phyloP scores from a whole-genome alignment of 2,888 invertebrate species.

The Miltochrista miniata region DNA sequence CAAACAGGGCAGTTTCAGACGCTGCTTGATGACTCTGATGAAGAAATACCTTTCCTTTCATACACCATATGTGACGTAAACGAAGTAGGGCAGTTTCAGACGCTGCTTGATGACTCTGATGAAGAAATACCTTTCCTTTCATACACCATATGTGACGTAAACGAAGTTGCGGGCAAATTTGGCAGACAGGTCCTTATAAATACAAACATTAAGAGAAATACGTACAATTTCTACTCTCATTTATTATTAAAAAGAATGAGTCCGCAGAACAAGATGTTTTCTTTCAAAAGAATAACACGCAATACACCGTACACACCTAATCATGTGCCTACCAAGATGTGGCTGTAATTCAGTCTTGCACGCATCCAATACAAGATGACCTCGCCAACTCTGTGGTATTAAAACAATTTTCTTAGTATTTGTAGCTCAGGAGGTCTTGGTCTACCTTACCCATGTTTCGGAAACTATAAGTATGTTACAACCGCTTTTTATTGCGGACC shows the following conservation, averaged over 20 bases:
- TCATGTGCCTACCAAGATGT: conserved; percentile 42
- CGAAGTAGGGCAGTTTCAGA: no score
- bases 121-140: no score
- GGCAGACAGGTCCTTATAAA: conserved; percentile 3
- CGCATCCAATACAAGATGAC: conserved; percentile 32
- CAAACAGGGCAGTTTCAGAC: no score
- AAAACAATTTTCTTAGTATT: conserved; percentile 10
- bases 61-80: no score
- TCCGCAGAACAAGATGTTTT: conserved; percentile 17
- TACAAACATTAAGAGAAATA: not conserved
- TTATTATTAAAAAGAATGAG: conserved; percentile 17
- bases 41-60: no score
- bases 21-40: no score
- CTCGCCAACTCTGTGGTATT: not conserved
- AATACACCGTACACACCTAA: conserved; percentile 44
- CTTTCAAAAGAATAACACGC: conserved; percentile 26
- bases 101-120: no score
- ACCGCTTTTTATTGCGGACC: conserved; percentile 48
- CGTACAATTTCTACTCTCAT: conserved; percentile 24
- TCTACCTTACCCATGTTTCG: conserved; percentile 36
- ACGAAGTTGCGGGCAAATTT: no score
- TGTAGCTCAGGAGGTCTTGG: conserved; percentile 34
- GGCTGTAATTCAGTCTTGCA: conserved; percentile 42
- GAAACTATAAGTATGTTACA: conserved; percentile 35
- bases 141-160: no score